phyloP scores from a whole-genome alignment of 1,140 invertebrate species.

The Trachymyrmex septentrionalis region DNA sequence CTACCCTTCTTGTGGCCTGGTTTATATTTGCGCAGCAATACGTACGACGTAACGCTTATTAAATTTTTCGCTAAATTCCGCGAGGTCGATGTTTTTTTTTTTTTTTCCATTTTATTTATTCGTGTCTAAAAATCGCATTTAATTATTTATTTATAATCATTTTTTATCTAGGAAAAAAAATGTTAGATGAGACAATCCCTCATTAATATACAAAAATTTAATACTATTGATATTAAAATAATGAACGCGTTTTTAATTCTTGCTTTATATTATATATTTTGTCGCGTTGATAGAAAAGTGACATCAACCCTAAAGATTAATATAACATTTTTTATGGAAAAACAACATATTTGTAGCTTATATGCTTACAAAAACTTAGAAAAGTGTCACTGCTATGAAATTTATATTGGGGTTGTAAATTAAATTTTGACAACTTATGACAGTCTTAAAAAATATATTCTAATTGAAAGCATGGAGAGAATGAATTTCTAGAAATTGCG shows the following conservation, averaged over 20 bases:
- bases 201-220: not conserved
- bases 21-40: conserved; percentile 46
- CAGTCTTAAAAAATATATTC: no score
- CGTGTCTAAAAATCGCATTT: not conserved
- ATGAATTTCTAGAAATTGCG: no score
- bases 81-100: not conserved
- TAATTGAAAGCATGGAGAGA: no score
- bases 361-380: no score
- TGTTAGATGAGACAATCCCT: not conserved
- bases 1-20: conserved; percentile 44
- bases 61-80: conserved; percentile 19
- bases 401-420: no score
- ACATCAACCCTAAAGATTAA: no score
- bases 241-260: not conserved
- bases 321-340: no score
- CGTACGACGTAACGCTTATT: conserved; percentile 24
- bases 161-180: not conserved
- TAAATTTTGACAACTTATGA: no score
- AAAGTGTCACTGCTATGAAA: no score
- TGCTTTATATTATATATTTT: not conserved
- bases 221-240: not conserved
- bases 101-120: not conserved
- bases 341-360: no score
- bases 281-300: no score
- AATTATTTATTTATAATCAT: not conserved